phyloP scores from a whole-genome alignment of 2,113 vertebrate genomes.

The Colistium nudipinnis region DNA sequence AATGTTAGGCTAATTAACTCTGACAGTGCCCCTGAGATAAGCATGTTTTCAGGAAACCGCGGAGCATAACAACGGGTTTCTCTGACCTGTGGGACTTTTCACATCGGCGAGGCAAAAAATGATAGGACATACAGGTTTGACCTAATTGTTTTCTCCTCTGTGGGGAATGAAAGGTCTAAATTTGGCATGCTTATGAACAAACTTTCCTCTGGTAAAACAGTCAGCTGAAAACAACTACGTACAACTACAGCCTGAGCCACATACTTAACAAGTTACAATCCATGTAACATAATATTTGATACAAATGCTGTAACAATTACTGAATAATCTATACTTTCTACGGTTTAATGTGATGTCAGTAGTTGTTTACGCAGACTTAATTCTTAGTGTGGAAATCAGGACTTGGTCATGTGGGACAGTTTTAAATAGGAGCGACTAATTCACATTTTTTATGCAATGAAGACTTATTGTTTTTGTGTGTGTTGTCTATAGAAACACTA shows the following conservation, averaged over 20 bases:
- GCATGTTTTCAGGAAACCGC: constrained; percentile 44
- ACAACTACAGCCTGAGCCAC: too few species aligned
- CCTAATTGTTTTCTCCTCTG: too few species aligned
- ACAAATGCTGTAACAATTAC: constrained; percentile 2
- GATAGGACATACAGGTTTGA: too few species aligned
- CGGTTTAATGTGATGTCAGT: neutral
- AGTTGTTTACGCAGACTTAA: neutral
- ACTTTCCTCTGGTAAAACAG: too few species aligned
- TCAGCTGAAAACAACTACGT: neutral
- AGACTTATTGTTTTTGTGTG: too few species aligned
- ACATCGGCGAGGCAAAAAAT: too few species aligned
- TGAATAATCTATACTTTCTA: too few species aligned
- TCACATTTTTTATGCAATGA: too few species aligned
- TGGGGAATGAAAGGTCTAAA: too few species aligned
- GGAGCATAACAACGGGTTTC: constrained; percentile 23
- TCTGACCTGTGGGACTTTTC: constrained; percentile 26
- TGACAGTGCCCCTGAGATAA: constrained; percentile 61
- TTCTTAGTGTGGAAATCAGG: neutral
- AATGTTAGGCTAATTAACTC: constrained; percentile 55
- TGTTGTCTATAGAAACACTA: too few species aligned
- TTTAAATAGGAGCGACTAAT: neutral
- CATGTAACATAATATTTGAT: neutral
- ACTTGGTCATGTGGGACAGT: neutral
- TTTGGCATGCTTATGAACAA: too few species aligned
- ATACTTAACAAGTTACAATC: neutral